Evolutionary conservation across 2,888 invertebrate species (phyloP).

Genomic region (Pollenia amentaria): DNA sequence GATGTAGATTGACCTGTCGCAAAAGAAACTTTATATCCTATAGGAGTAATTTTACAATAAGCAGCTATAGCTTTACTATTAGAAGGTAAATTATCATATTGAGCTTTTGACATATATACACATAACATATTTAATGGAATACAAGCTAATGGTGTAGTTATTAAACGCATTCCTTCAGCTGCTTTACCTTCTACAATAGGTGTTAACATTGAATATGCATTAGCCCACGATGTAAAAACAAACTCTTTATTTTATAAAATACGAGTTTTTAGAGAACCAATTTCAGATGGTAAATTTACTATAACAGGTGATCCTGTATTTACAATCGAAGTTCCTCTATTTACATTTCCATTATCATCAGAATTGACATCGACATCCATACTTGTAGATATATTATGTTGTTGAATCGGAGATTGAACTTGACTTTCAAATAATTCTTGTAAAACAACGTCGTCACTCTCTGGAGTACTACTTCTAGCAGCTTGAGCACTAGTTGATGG

Average conservation of each 20-base stretch:
- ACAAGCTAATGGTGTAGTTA: background rate
- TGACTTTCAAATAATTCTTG: background rate
- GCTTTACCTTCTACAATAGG: background rate
- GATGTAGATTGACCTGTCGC: conserved; percentile 3
- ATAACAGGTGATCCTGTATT: too few species aligned
- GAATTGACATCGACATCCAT: background rate
- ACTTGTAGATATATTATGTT: background rate
- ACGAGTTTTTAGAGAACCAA: too few species aligned
- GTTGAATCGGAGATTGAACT: background rate
- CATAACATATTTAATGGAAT: conserved; percentile 6
- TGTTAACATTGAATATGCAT: background rate
- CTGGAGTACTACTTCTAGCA: too few species aligned
- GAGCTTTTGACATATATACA: background rate
- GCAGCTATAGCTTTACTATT: background rate
- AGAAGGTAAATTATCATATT: background rate
- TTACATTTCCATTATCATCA: background rate
- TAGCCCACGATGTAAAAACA: background rate
- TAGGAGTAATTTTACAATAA: background rate
- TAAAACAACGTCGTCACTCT: too few species aligned
- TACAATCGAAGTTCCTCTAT: background rate
- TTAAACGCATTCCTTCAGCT: background rate
- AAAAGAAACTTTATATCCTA: background rate
- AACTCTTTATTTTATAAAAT: conserved; percentile 2
- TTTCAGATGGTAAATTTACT: too few species aligned
- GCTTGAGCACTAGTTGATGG: too few species aligned